Percentiles rank a stretch among this genome's conserved stretches.
Conservation (phyloP, 2,888 invertebrate species). For the Drosophila niveifrons region DNA sequence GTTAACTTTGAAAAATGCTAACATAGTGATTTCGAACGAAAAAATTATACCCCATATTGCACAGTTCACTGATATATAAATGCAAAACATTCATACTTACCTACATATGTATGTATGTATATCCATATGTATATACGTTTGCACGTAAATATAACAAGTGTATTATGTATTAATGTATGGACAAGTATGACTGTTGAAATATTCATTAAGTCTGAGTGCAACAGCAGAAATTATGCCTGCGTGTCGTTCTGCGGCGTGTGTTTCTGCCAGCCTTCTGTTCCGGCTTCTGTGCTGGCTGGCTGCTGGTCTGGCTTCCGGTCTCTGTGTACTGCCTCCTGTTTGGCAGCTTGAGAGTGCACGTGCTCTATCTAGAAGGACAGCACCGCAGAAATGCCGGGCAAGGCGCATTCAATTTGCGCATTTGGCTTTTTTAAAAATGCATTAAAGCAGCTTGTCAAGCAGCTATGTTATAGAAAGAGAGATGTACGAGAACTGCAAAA, state of each 20-base stretch:
- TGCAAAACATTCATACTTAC: background rate
- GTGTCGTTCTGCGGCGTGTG: constrained; percentile 57
- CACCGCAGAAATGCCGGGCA: constrained; percentile 63
- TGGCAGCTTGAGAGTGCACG: constrained; percentile 49
- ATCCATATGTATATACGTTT: background rate
- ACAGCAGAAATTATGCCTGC: constrained; percentile 76
- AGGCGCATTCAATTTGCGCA: constrained; percentile 78
- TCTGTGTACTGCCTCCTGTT: constrained; percentile 5
- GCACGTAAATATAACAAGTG: constrained; percentile 32
- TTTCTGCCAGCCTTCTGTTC: constrained; percentile 4
- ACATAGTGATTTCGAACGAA: too few relatives aligned
- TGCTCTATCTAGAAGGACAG: constrained; percentile 54
- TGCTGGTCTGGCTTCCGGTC: constrained; percentile 3
- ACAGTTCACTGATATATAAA: constrained; percentile 21
- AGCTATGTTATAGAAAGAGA: background rate
- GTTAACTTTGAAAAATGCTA: too few relatives aligned
- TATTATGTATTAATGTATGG: constrained; percentile 58
- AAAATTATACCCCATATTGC: constrained; percentile 21
- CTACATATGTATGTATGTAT: constrained; percentile 8
- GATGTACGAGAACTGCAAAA: background rate
- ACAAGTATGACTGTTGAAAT: constrained; percentile 62
- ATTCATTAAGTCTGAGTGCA: constrained; percentile 79
- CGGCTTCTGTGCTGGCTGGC: background rate
- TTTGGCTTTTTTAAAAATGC: constrained; percentile 81
- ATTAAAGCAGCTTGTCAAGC: constrained; percentile 63